Base-by-base conservation (phyloP, 2,888 invertebrate genomes). In the Drosophila paranaensis region DNA sequence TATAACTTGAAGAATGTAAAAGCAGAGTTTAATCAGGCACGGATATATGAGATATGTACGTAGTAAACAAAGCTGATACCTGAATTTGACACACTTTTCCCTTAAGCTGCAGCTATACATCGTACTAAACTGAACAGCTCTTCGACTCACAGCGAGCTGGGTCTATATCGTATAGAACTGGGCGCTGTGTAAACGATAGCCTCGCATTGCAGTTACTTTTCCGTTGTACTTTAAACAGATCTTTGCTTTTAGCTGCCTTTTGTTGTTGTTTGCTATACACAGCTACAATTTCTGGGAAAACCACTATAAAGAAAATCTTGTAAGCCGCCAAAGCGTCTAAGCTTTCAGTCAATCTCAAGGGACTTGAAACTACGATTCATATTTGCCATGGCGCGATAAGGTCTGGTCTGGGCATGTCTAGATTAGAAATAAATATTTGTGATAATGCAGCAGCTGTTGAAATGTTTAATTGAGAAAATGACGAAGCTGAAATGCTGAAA, bases 211-310 rank as follows among this genome's bases (percentile, higher is more conserved):
- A 27, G 11, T 42, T 30, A 16, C 27, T 37, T 30, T 43, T 4
- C 66, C 64, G 58, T 35, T 66, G 57, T 67, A 55, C 20, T 63
- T 76, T 67, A 58, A 76, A 76, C 0, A 25, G 37, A 60, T 77
- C 40, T 56, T 55, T 54, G 55, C 70, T 50, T 20, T 58, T 58
- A 42, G 33, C 43, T 27, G 27, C 43, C 43, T 46, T 56, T 63
- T 61, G 61, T 58, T 51, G 25, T 55, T 71, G 62, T 65, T 42
- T 39, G 54, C 11, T 25, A 45, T 27, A 51, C 33, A 53, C 33
- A 53, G 39, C 33, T 33, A 27, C 30, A 50, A 50, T 50, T 35
- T 37, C 39, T 37, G 39, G 37, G 6, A 2, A 53, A 53, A 39
- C 53, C 35, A 55, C 66, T 40, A 14, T 56, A 69, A 60, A 75